phyloP scores from a whole-genome alignment of 2,888 invertebrate genomes.

The Hirtodrosophila duncani region DNA sequence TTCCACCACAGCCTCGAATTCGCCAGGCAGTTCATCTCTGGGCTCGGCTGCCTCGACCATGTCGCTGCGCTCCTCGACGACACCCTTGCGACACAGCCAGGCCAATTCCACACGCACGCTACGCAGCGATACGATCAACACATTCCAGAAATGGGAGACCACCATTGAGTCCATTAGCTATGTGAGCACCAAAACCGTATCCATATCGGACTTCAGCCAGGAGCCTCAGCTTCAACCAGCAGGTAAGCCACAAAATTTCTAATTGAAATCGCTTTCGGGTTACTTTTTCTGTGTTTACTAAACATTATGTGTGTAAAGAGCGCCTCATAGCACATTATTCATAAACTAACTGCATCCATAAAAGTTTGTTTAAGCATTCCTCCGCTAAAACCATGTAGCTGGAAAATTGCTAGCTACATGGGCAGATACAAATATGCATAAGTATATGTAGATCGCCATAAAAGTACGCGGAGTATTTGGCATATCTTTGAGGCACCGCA shows the following conservation, averaged over 20 bases:
- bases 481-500: slow-evolving; percentile 68
- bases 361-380: slow-evolving; percentile 32
- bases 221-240: slow-evolving; percentile 54
- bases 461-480: too few relatives aligned
- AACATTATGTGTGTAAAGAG: slow-evolving; percentile 5
- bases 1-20: slow-evolving; percentile 50
- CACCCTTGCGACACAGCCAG: slow-evolving; percentile 39
- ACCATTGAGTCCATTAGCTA: slow-evolving; percentile 77
- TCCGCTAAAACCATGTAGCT: slow-evolving; percentile 48
- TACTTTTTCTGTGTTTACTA: slow-evolving; percentile 33
- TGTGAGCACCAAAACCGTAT: slow-evolving; percentile 75
- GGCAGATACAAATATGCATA: slow-evolving; percentile 24
- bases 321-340: slow-evolving; percentile 29
- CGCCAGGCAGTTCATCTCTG: slow-evolving; percentile 59
- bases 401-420: slow-evolving; percentile 60
- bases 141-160: slow-evolving; percentile 78
- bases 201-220: slow-evolving; percentile 61
- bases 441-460: slow-evolving; percentile 18
- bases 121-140: slow-evolving; percentile 75
- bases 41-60: slow-evolving; percentile 69
- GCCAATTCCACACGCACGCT: slow-evolving; percentile 55
- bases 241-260: slow-evolving; percentile 32
- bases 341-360: slow-evolving; percentile 37
- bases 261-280: slow-evolving; percentile 16
- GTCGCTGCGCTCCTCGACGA: slow-evolving; percentile 66